Evolutionary conservation across 2,113 vertebrate genomes (phyloP).

Genomic region (Oryzias melastigma): DNA sequence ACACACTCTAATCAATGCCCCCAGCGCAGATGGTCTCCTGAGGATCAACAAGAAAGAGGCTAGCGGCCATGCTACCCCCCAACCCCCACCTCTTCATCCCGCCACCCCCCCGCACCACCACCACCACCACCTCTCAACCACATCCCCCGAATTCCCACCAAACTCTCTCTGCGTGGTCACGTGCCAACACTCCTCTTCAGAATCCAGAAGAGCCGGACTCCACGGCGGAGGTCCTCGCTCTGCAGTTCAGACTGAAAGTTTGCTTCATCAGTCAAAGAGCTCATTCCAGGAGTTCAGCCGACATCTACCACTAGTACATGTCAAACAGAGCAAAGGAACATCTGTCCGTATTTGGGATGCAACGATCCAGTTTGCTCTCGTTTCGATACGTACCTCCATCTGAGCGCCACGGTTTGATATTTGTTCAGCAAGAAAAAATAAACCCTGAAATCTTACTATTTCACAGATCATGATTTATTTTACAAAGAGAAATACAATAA

Average conservation of each 20-base stretch:
- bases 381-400: too few species aligned
- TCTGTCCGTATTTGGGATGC: too few species aligned
- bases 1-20: conserved; percentile 99
- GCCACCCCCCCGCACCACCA: conserved; percentile 9
- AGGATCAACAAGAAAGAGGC: conserved; percentile 99
- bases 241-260: conserved; percentile 8
- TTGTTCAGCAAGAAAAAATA: too few species aligned
- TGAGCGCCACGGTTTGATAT: too few species aligned
- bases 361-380: too few species aligned
- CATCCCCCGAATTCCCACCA: conserved; percentile 22
- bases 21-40: conserved; percentile 98
- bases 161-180: conserved; percentile 64
- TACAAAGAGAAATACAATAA: too few species aligned
- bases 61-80: conserved; percentile 83
- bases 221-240: conserved; percentile 15
- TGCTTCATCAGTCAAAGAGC: too few species aligned
- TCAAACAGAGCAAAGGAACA: too few species aligned
- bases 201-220: conserved; percentile 16
- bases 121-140: not conserved
- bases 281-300: too few species aligned
- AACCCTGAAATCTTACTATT: too few species aligned
- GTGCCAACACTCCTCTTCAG: conserved; percentile 77
- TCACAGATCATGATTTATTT: too few species aligned
- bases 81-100: not conserved
- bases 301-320: too few species aligned